These are phyloP conservation scores for Elephas maximus DNA, from an alignment of 2,113 vertebrate species.

Conservation along the genomic window DNA sequence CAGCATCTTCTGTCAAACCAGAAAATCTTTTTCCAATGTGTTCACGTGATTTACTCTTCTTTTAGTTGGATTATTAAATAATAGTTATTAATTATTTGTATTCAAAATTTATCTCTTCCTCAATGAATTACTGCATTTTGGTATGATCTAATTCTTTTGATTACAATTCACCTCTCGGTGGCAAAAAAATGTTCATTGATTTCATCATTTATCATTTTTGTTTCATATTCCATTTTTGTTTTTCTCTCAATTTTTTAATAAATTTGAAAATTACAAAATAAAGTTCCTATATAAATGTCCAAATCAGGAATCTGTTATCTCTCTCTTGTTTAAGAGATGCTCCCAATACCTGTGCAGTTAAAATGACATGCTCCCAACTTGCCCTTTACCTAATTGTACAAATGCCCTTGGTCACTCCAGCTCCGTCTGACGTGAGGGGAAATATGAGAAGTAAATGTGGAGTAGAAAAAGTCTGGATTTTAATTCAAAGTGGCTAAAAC, in stretches of 20 bases:
- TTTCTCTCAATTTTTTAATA: background rate
- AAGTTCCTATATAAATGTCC: background rate
- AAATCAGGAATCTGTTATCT: background rate
- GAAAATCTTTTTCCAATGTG: background rate
- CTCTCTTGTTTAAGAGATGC: background rate
- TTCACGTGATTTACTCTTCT: background rate
- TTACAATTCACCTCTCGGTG: background rate
- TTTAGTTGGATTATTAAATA: background rate
- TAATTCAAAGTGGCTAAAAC: background rate
- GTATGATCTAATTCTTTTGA: background rate
- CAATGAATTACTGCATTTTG: background rate
- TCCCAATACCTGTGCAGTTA: background rate
- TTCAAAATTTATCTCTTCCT: background rate
- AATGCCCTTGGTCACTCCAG: background rate
- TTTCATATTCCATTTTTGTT: background rate
- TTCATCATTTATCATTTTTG: background rate
- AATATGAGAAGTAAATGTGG: background rate
- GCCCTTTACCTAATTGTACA: background rate
- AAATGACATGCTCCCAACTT: background rate
- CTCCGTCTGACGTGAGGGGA: background rate
- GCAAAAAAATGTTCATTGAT: background rate
- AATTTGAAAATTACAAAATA: conserved; percentile 22
- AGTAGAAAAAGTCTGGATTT: background rate
- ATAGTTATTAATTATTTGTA: background rate
- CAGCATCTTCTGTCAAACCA: background rate